Percentiles rank a stretch among this genome's conserved stretches.
phyloP scores from a whole-genome alignment of 2,888 invertebrate species.

The Epinotia brunnichana region DNA sequence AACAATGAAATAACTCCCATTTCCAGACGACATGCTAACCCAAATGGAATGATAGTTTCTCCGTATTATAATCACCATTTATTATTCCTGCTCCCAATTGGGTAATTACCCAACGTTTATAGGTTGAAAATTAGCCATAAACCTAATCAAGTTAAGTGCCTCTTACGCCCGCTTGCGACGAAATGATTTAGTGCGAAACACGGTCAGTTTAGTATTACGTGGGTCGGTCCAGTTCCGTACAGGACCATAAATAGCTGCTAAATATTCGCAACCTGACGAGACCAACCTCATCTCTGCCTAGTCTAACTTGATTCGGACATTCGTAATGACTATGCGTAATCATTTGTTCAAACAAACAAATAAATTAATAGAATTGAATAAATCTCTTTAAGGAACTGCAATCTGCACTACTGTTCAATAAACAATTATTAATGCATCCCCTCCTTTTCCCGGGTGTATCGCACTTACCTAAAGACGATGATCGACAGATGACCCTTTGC shows the following conservation, averaged over 20 bases:
- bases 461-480: too few species aligned
- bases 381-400: too few species aligned
- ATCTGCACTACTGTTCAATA: too few species aligned
- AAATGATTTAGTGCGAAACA: slow-evolving; percentile 37
- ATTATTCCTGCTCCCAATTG: slow-evolving; percentile 16
- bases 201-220: slow-evolving; percentile 34
- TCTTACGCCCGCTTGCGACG: slow-evolving; percentile 19
- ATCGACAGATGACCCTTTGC: too few species aligned
- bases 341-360: too few species aligned
- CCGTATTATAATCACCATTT: slow-evolving; percentile 19
- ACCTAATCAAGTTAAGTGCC: slow-evolving; percentile 39
- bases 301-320: neutral
- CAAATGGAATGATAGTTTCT: slow-evolving; percentile 2
- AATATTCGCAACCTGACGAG: neutral
- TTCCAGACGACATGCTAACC: slow-evolving; percentile 25
- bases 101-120: slow-evolving; percentile 24
- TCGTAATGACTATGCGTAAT: neutral
- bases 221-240: slow-evolving; percentile 41
- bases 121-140: slow-evolving; percentile 30
- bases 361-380: too few species aligned
- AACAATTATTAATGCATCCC: too few species aligned
- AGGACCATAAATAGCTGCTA: slow-evolving; percentile 63
- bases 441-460: too few species aligned
- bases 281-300: neutral
- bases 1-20: slow-evolving; percentile 2